Conservation (phyloP, 1,140 invertebrate species). For the Pseudomyrmex dendroicus region DNA sequence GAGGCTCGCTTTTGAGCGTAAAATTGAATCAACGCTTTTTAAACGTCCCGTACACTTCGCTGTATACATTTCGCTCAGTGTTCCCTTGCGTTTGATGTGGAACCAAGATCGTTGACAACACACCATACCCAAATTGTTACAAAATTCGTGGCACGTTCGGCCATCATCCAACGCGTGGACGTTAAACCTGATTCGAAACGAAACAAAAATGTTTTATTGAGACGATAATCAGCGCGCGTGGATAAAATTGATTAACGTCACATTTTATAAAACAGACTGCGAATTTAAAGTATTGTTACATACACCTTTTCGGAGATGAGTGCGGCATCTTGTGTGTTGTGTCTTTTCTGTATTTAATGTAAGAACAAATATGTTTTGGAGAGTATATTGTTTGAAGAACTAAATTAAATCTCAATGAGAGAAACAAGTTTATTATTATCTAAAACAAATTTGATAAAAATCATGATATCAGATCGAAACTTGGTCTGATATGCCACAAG, state of each 20-base stretch:
- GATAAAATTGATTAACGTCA: not conserved
- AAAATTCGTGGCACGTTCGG: slow-evolving; percentile 45
- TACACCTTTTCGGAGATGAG: too few species aligned
- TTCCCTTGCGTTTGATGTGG: slow-evolving; percentile 55
- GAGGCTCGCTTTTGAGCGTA: slow-evolving; percentile 70
- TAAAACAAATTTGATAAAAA: too few species aligned
- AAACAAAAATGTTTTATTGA: not conserved
- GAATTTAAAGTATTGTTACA: not conserved
- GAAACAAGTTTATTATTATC: too few species aligned
- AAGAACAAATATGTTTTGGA: too few species aligned
- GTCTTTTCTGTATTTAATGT: too few species aligned
- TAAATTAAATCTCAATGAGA: too few species aligned
- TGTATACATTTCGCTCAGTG: slow-evolving; percentile 55
- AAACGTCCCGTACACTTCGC: slow-evolving; percentile 66
- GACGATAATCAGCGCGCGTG: not conserved
- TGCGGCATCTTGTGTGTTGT: too few species aligned
- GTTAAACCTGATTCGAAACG: slow-evolving; percentile 19
- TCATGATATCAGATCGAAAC: too few species aligned
- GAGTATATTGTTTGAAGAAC: too few species aligned
- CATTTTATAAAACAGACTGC: not conserved
- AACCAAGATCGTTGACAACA: slow-evolving; percentile 53
- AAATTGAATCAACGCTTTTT: slow-evolving; percentile 74
- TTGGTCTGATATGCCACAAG: not conserved
- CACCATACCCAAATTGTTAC: slow-evolving; percentile 47
- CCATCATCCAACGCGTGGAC: not conserved